Base-by-base conservation (phyloP, 2,797 vertebrate species). In the Microctenopoma steveboyesi region DNA sequence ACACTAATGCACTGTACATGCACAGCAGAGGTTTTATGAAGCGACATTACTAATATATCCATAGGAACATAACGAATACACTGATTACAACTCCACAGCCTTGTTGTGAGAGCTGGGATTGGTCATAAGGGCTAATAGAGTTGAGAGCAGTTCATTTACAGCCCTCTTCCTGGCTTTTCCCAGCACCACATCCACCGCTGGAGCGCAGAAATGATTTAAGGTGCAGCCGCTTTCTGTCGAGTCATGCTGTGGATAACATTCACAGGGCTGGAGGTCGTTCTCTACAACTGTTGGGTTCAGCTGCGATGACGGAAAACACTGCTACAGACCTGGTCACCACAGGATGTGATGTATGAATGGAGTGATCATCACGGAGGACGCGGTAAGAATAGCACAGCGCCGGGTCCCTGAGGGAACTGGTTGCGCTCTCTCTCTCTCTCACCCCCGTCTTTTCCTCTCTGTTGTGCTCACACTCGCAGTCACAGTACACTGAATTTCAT, bases 401-500 rank as follows among this genome's bases (percentile, higher is more conserved):
- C 4, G 22, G 48, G 14, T 61, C 78, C 73, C 78, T 80, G 6
- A 69, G 81, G 81, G 76, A 63, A 58, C 50, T 9, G 59, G 66
- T 70, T 13, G 14, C 30, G 79, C 78, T 39, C 60, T 74, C 72
- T 69, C 69, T 22, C 22, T 22, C 22, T 22, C 22, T 22, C 22
- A 52, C 59, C 66, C 66, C 30, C 7, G 30, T 33, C 60, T 51
- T 39, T 58, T 58, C 56, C 50, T 75, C 69, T 69, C 75, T 69
- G 71, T 81, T 86, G 79, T 61, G 72, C 79, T 86, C 72, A 65
- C 72, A 57, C 70, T 64, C 70, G 61, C 51, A 66, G 72, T 71
- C 74, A 46, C 85, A 69, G 70, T 73, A 76, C 62, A 69, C 72
- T 78, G 86, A 74, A 72, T 89, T 73, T 83, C 86, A 90, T 90